Conservation (phyloP, 64 coral and sea anemone genomes). For the Porites australiensis region DNA sequence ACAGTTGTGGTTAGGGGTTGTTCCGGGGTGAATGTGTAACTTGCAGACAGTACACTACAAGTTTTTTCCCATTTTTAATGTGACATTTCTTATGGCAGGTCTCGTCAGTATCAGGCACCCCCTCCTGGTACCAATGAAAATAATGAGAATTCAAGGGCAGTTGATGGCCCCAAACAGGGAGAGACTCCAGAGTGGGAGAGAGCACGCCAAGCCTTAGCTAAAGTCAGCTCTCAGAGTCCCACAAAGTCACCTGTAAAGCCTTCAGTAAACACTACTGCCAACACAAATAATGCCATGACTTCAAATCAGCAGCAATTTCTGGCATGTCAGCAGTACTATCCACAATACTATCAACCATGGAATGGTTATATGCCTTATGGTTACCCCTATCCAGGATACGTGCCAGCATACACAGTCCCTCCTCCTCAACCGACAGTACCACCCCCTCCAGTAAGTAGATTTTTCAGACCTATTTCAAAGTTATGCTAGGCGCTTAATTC, state of each 20-base stretch:
- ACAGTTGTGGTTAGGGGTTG: too few species aligned
- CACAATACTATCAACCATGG: conserved; percentile 29
- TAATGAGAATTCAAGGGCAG: conserved; percentile 32
- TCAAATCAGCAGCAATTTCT: conserved; percentile 19
- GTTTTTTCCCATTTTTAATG: background rate
- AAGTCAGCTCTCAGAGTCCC: conserved; percentile 51
- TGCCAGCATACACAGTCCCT: conserved; percentile 11
- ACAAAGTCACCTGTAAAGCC: conserved; percentile 17
- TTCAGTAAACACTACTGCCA: conserved; percentile 6
- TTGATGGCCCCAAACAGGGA: conserved; percentile 20
- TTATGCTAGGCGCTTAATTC: background rate
- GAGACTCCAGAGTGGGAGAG: conserved; percentile 82
- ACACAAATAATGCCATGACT: background rate
- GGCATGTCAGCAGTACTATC: conserved; percentile 63
- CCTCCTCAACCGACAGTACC: conserved; percentile 14
- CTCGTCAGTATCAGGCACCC: conserved; percentile 36
- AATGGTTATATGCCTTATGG: conserved; percentile 20
- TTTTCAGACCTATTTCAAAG: background rate
- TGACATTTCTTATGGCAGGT: background rate
- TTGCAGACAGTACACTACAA: too few species aligned
- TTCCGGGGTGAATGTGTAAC: too few species aligned
- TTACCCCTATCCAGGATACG: conserved; percentile 17
- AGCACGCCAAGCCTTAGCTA: conserved; percentile 77
- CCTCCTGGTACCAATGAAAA: conserved; percentile 15
- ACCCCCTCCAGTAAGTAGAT: conserved; percentile 31